phyloP scores from a whole-genome alignment of 1,140 invertebrate genomes.

The Macrotrachela quadricornifera region DNA sequence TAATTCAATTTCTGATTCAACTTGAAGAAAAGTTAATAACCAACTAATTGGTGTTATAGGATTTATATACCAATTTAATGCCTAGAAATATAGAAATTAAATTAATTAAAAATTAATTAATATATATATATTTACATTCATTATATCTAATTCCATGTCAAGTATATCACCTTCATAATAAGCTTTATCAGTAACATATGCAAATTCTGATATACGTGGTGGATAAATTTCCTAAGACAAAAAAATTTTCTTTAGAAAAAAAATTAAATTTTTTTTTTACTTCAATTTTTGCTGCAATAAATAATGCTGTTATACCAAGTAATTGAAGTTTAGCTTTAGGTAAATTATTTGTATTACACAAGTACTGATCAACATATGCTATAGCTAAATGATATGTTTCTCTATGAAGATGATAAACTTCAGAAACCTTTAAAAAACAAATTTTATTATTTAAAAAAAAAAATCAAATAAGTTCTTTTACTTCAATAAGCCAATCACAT shows the following conservation, averaged over 20 bases:
- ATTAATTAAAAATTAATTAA: neutral
- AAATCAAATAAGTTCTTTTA: too few relatives aligned
- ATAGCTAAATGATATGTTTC: slow-evolving; percentile 85
- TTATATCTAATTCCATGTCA: slow-evolving; percentile 59
- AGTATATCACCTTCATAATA: slow-evolving; percentile 71
- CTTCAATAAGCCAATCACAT: slow-evolving; percentile 86
- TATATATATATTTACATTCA: slow-evolving; percentile 40
- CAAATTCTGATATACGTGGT: slow-evolving; percentile 78
- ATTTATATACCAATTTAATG: slow-evolving; percentile 67
- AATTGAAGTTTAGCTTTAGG: slow-evolving; percentile 66
- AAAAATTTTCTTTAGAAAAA: neutral
- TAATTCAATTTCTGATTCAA: slow-evolving; percentile 21
- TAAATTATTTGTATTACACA: slow-evolving; percentile 33
- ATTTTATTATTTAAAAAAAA: too few relatives aligned
- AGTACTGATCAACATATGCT: slow-evolving; percentile 72
- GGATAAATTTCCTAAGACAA: slow-evolving; percentile 73
- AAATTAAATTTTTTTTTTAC: slow-evolving; percentile 22
- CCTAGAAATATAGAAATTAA: slow-evolving; percentile 22
- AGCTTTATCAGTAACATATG: slow-evolving; percentile 87
- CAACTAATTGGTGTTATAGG: slow-evolving; percentile 70
- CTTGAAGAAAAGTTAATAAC: slow-evolving; percentile 76
- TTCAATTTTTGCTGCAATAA: slow-evolving; percentile 85
- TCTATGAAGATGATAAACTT: slow-evolving; percentile 78
- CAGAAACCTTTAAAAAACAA: slow-evolving; percentile 44
- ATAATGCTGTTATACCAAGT: slow-evolving; percentile 75